Evolutionary conservation across 2,113 vertebrate genomes (phyloP).

Genomic region (Neolamprologus toae): DNA sequence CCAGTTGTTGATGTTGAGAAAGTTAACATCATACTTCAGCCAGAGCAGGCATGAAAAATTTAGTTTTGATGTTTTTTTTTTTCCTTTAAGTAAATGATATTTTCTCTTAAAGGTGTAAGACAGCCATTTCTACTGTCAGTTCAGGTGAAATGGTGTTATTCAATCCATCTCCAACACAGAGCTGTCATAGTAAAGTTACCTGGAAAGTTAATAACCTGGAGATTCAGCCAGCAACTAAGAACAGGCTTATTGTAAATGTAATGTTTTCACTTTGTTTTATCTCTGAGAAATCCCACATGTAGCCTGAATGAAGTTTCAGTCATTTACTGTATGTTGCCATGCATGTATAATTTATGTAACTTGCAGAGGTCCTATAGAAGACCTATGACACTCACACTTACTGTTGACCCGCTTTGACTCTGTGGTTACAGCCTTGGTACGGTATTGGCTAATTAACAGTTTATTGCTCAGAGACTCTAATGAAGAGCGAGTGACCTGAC

Average conservation of each 20-base stretch:
- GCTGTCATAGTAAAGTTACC: not conserved
- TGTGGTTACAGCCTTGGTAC: not conserved
- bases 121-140: not conserved
- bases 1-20: not conserved
- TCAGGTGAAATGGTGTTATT: not conserved
- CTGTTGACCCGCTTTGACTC: not conserved
- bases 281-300: not conserved
- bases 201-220: not conserved
- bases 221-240: not conserved
- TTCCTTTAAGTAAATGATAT: not conserved
- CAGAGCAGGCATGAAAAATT: not conserved
- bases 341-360: not conserved
- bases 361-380: not conserved
- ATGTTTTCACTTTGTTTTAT: not conserved
- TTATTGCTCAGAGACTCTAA: not conserved
- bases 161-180: not conserved
- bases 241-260: too few relatives aligned
- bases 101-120: not conserved
- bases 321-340: not conserved
- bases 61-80: rapidly evolving
- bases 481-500: not conserved
- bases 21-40: not conserved
- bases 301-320: rapidly evolving
- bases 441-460: not conserved
- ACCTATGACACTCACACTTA: not conserved